These are phyloP conservation scores for Salvelinus sp. DNA, from an alignment of 2,113 vertebrate genomes.

Conservation along the genomic window DNA sequence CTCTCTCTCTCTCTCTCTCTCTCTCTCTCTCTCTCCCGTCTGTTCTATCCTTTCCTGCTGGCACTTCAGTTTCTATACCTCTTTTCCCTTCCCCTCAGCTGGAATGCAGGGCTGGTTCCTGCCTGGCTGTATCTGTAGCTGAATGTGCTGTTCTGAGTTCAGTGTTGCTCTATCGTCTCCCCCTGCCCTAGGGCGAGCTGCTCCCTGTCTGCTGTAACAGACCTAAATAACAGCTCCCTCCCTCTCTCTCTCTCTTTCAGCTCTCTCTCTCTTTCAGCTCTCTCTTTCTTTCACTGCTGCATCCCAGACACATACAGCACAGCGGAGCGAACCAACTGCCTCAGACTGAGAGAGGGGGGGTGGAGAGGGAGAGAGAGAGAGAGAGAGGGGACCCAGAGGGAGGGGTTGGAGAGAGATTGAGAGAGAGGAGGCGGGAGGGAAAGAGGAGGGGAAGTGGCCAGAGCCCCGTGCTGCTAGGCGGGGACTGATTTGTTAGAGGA, in stretches of 20 bases:
- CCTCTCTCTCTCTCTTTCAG: slow-evolving; percentile 31
- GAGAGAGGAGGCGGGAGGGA: slow-evolving; percentile 20
- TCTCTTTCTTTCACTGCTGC: slow-evolving; percentile 27
- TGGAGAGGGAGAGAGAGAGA: not conserved
- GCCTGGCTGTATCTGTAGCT: slow-evolving; percentile 36
- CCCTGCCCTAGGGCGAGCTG: slow-evolving; percentile 71
- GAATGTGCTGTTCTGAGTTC: slow-evolving; percentile 33
- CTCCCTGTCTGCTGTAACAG: slow-evolving; percentile 79
- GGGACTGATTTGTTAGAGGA: slow-evolving; percentile 63
- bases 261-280: too few species aligned
- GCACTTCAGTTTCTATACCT: slow-evolving; percentile 39
- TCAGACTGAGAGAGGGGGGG: slow-evolving; percentile 44
- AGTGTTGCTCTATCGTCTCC: slow-evolving; percentile 55
- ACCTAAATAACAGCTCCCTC: slow-evolving; percentile 81
- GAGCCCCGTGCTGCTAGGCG: slow-evolving; percentile 12
- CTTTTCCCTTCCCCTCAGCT: slow-evolving; percentile 44
- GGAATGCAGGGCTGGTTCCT: slow-evolving; percentile 72
- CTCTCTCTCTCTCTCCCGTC: slow-evolving; percentile 32
- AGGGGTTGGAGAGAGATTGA: slow-evolving; percentile 34
- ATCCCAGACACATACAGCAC: slow-evolving; percentile 64
- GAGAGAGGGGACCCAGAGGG: slow-evolving; percentile 20
- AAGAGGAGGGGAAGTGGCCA: slow-evolving; percentile 10
- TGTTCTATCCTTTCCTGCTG: slow-evolving; percentile 45
- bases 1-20: not conserved
- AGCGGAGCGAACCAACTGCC: slow-evolving; percentile 77